Evolutionary conservation across 2,113 vertebrate genomes (phyloP).

Genomic region (Onychostruthus taczanowskii): DNA sequence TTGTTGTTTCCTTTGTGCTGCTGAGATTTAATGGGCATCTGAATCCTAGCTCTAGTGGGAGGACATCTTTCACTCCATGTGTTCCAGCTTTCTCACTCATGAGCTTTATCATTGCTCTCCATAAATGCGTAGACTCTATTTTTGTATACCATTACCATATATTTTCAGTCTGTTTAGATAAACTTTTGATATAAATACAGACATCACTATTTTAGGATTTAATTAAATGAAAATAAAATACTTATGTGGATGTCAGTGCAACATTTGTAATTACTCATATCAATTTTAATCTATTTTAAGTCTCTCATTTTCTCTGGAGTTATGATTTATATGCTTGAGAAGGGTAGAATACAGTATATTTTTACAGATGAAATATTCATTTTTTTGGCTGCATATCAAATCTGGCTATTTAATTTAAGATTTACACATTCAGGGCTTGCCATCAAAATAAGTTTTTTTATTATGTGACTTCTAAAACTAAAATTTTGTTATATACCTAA

Average conservation of each 20-base stretch:
- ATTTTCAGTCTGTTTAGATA: conserved; percentile 30
- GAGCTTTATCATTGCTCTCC: conserved; percentile 23
- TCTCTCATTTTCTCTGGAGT: neutral
- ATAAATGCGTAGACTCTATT: neutral
- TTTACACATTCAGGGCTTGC: neutral
- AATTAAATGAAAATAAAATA: conserved; percentile 7
- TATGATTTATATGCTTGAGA: neutral
- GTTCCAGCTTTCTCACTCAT: conserved; percentile 1
- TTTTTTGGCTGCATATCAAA: neutral
- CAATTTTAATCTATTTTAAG: neutral
- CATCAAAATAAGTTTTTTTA: neutral
- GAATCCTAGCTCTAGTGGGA: conserved; percentile 35
- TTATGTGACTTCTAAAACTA: neutral
- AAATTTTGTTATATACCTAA: neutral
- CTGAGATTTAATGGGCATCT: conserved; percentile 29
- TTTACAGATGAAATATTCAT: neutral
- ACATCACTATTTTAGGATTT: neutral
- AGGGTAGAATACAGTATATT: neutral
- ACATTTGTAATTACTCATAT: neutral
- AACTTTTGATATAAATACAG: neutral
- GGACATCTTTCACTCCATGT: conserved; percentile 24
- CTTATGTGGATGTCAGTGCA: neutral
- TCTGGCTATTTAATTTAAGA: neutral
- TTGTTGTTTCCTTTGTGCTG: conserved; percentile 7
- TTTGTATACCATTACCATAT: neutral